phyloP scores from a whole-genome alignment of 2,888 invertebrate species.

The Andrena bucephala region DNA sequence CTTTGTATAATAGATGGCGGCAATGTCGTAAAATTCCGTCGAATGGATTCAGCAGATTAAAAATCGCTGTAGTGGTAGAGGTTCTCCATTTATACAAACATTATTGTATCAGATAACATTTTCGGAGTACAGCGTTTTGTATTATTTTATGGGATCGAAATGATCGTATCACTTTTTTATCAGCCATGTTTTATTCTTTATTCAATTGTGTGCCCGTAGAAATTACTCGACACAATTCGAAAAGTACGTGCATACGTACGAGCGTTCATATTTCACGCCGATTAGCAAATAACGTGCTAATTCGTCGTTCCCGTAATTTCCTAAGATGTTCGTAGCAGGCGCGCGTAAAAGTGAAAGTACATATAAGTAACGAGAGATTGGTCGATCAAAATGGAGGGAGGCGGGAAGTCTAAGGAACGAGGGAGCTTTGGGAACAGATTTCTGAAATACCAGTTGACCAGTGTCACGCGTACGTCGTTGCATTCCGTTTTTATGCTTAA shows the following conservation, averaged over 20 bases:
- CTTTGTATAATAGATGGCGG: conserved; percentile 23
- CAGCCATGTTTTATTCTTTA: neutral
- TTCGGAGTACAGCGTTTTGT: neutral
- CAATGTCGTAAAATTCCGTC: neutral
- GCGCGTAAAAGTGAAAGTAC: conserved; percentile 20
- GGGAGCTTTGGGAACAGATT: conserved; percentile 19
- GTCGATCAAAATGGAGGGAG: conserved; percentile 2
- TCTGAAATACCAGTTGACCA: conserved; percentile 44
- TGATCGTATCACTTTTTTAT: neutral
- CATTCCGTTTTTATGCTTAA: conserved; percentile 36
- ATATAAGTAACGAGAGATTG: conserved; percentile 1
- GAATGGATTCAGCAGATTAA: neutral
- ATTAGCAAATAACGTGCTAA: neutral
- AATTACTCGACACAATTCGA: neutral
- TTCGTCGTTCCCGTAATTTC: neutral
- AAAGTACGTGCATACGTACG: neutral
- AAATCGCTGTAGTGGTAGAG: neutral
- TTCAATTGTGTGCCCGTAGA: neutral
- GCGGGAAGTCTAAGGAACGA: conserved; percentile 30
- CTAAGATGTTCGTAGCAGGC: neutral
- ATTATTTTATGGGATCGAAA: neutral
- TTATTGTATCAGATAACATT: neutral
- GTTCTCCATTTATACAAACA: neutral
- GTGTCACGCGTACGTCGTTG: conserved; percentile 18
- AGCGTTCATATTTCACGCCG: neutral